Evolutionary conservation across 2,113 vertebrate genomes (phyloP).

Genomic region (Campylomormyrus numenius): DNA sequence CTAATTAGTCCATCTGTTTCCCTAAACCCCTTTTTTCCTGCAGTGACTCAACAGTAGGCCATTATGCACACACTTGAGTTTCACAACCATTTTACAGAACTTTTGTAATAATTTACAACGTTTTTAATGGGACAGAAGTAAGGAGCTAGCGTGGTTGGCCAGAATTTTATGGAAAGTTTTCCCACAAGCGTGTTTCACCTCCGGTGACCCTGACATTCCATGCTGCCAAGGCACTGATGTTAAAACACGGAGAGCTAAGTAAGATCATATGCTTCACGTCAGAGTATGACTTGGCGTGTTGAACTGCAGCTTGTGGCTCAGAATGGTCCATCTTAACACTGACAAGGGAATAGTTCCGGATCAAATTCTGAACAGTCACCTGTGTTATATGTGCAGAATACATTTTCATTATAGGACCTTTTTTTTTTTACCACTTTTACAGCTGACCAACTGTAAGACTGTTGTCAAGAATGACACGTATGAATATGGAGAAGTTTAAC

Average conservation of each 20-base stretch:
- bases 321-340: background rate
- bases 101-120: constrained; percentile 40
- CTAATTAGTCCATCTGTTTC: constrained; percentile 67
- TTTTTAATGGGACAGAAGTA: constrained; percentile 33
- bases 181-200: constrained; percentile 55
- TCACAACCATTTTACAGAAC: constrained; percentile 42
- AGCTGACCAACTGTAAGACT: background rate
- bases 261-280: constrained; percentile 73
- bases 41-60: constrained; percentile 34
- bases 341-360: background rate
- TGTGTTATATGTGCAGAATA: background rate
- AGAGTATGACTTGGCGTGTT: constrained; percentile 59
- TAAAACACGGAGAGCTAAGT: constrained; percentile 68
- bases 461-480: background rate
- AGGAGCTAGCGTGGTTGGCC: constrained; percentile 24
- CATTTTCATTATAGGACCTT: background rate
- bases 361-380: background rate
- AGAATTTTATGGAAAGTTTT: constrained; percentile 40
- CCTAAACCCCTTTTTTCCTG: constrained; percentile 37
- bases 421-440: background rate
- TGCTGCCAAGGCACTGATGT: constrained; percentile 63
- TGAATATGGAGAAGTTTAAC: background rate
- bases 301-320: constrained; percentile 52
- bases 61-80: constrained; percentile 43
- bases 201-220: constrained; percentile 68